These are phyloP conservation scores for Dasypogon diadema DNA, from an alignment of 2,888 invertebrate species.

Conservation along the genomic window DNA sequence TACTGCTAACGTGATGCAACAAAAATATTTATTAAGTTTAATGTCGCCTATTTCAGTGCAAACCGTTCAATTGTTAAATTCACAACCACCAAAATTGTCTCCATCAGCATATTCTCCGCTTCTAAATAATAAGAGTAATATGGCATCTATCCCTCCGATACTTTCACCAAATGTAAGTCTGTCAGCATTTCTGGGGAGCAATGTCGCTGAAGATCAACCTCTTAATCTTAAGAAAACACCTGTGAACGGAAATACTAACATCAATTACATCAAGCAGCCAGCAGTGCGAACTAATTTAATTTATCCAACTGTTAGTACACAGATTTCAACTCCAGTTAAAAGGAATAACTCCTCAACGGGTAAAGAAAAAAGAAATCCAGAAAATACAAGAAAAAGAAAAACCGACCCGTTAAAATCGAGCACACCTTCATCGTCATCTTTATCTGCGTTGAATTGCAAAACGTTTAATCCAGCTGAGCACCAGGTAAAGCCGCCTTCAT, in stretches of 20 bases:
- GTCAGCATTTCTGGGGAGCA: conserved; percentile 4
- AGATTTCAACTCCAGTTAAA: neutral
- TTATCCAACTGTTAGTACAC: neutral
- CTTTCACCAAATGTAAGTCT: conserved; percentile 12
- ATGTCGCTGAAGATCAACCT: neutral
- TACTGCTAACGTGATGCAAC: conserved; percentile 54
- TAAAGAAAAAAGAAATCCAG: neutral
- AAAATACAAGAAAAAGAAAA: neutral
- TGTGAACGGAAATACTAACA: neutral
- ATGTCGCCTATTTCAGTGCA: conserved; percentile 49
- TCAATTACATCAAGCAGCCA: neutral
- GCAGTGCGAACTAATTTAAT: neutral
- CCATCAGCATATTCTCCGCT: conserved; percentile 15
- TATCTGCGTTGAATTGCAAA: too few relatives aligned
- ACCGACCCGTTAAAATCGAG: neutral
- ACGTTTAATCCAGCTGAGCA: too few relatives aligned
- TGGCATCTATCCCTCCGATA: neutral
- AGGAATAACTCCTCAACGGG: neutral
- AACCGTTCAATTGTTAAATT: conserved; percentile 27
- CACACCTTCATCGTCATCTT: neutral
- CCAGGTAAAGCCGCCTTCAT: too few relatives aligned
- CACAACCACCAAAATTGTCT: conserved; percentile 27
- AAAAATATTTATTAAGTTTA: conserved; percentile 54
- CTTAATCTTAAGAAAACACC: conserved; percentile 28
- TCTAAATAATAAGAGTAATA: neutral